These are phyloP conservation scores for Portunus trituberculatus DNA, from an alignment of 1,140 invertebrate species.

Conservation along the genomic window DNA sequence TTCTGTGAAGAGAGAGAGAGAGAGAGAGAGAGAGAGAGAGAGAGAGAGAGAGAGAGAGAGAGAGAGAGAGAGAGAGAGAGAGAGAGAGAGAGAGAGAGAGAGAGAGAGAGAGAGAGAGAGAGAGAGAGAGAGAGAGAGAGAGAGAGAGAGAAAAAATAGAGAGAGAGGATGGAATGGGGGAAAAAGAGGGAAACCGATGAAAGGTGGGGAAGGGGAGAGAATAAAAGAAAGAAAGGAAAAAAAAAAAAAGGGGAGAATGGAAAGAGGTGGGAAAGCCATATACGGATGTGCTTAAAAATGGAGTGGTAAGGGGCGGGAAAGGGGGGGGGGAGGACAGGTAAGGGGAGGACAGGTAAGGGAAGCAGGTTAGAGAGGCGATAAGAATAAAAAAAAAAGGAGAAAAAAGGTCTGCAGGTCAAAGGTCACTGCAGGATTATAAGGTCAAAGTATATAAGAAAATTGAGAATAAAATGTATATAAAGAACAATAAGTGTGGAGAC, in stretches of 20 bases:
- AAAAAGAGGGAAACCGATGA: not conserved
- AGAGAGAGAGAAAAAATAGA: not conserved
- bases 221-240: not conserved
- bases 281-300: not conserved
- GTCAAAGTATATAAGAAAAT: no score
- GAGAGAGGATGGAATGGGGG: not conserved
- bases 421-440: no score
- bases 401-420: not conserved
- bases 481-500: no score
- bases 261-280: not conserved
- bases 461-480: no score
- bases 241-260: not conserved
- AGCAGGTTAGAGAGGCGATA: not conserved
- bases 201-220: not conserved
- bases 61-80: not conserved
- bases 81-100: not conserved
- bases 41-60: conserved; percentile 18
- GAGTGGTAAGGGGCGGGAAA: not conserved
- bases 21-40: not conserved
- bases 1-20: not conserved
- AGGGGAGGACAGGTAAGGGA: not conserved
- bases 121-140: not conserved
- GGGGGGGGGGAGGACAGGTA: not conserved
- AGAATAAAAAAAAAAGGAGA: not conserved
- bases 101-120: not conserved